Percentiles rank a stretch among this genome's conserved stretches.
phyloP scores from a whole-genome alignment of 2,888 invertebrate genomes.

The Pseudococcus viburni region DNA sequence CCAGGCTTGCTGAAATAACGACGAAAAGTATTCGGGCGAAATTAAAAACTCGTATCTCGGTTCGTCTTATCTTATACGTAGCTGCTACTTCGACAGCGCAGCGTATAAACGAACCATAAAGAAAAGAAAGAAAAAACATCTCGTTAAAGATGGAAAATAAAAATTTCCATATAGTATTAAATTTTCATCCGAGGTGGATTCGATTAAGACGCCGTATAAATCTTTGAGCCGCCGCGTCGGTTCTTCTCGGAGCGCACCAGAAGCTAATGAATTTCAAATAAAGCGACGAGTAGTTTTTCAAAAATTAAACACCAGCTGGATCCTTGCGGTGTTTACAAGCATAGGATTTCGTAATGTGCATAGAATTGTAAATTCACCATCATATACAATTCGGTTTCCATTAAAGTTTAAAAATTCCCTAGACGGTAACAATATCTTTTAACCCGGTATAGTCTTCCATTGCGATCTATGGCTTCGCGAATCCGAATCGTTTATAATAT shows the following conservation, averaged over 20 bases:
- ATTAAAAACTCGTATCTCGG: too few relatives aligned
- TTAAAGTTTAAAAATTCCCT: slow-evolving; percentile 41
- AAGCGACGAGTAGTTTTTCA: slow-evolving; percentile 42
- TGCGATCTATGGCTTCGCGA: neutral
- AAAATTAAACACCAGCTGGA: slow-evolving; percentile 18
- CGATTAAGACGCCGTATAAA: slow-evolving; percentile 34
- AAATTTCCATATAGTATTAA: slow-evolving; percentile 28
- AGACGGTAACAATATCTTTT: slow-evolving; percentile 32
- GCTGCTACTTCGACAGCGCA: neutral
- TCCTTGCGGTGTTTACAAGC: neutral
- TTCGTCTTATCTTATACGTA: neutral
- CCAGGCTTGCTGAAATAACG: too few relatives aligned
- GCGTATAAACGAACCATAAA: neutral
- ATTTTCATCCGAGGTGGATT: neutral
- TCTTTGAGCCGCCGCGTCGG: neutral
- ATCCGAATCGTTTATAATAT: neutral
- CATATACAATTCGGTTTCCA: slow-evolving; percentile 9
- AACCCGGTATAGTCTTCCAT: neutral
- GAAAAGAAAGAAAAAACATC: neutral
- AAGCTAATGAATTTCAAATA: slow-evolving; percentile 44
- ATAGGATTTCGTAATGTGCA: neutral
- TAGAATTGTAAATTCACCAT: slow-evolving; percentile 33
- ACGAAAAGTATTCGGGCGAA: too few relatives aligned
- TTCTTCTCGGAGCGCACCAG: neutral
- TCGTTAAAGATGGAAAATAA: slow-evolving; percentile 11